A percentile compares a stretch with the other conserved stretches of the same genome.
These are phyloP conservation scores for Indri indri DNA, from an alignment of 2,113 vertebrate genomes.

Conservation along the genomic window DNA sequence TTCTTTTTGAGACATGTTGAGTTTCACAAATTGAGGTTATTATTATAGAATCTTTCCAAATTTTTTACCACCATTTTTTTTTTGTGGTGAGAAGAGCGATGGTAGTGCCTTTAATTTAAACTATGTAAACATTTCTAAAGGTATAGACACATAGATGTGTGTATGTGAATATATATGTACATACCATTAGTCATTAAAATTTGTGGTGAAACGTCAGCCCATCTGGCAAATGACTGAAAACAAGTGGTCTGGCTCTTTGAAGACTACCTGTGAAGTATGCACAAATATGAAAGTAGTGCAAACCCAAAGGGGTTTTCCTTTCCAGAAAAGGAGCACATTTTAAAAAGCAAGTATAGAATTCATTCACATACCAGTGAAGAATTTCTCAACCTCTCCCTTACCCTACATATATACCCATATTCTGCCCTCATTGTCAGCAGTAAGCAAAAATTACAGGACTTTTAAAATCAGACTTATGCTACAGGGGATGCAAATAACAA, in stretches of 20 bases:
- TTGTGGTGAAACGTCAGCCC: slow-evolving; percentile 37
- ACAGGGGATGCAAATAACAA: slow-evolving; percentile 28
- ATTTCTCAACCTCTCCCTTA: not conserved
- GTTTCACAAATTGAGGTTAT: slow-evolving; percentile 40
- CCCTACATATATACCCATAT: not conserved
- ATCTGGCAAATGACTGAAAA: not conserved
- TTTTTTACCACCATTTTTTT: not conserved
- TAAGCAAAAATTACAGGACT: not conserved
- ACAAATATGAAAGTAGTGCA: slow-evolving; percentile 37
- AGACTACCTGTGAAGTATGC: slow-evolving; percentile 6
- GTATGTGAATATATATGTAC: not conserved
- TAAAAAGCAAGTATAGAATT: slow-evolving; percentile 26
- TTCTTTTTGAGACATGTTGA: not conserved
- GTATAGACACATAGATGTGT: not conserved
- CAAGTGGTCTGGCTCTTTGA: slow-evolving; percentile 4
- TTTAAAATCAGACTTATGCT: slow-evolving; percentile 35
- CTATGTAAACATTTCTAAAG: not conserved
- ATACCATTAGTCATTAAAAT: not conserved
- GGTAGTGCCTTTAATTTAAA: slow-evolving; percentile 28
- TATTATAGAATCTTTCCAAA: not conserved
- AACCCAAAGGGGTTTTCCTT: slow-evolving; percentile 19
- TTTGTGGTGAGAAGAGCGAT: not conserved
- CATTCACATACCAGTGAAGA: not conserved
- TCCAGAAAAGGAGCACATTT: slow-evolving; percentile 41
- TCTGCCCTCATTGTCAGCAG: not conserved